Base-by-base conservation (phyloP, 1,140 invertebrate genomes). In the Stegodyphus dumicola region DNA sequence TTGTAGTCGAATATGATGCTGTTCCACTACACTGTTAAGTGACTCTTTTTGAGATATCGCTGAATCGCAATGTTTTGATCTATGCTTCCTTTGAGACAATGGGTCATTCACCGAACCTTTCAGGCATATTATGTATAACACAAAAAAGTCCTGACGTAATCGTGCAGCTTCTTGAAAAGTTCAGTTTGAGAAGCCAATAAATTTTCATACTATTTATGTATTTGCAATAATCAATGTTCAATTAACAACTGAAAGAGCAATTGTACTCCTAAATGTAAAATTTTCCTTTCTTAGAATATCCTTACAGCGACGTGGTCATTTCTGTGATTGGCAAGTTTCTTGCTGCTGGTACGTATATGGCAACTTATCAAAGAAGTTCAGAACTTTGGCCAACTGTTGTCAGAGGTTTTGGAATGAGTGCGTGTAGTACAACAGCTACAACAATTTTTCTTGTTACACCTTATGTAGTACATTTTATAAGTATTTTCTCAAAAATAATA, bases 361-460 rank as follows among this genome's bases (percentile, higher is more conserved):
- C 87, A 9, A 53, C 85, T 1, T 85, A 80, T 71, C 86, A 88
- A 33, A 86, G 87, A 66, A 77, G 77, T 33, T 85, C 88, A 0
- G 88, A 88, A 67, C 71, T 89, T 7, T 89, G 87, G 70, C 89
- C 89, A 0, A 89, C 89, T 48, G 86, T 87, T 13, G 77, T 89
- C 1, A 84, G 89, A 56, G 88, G 88, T 18, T 87, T 89, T 66
- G 89, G 89, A 60, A 87, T 89, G 86, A 87, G 88, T 5, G 86
- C 88, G 77, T 85, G 86, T 33, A 80, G 76, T 33, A 87, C 87
- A 49, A 53, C 79, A 17, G 92, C 92, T 33, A 33, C 3, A 33
- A 33, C 33, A 33, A 33, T 33, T 33, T 33, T 33, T 33, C 33
- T 33, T 33, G 33, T 3, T 33, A 33, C 33, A 33, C 33, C 33